A percentile compares a stretch with the other conserved stretches of the same genome.
Conservation (phyloP, 1,140 invertebrate genomes). For the Leptoteleia sp. region DNA sequence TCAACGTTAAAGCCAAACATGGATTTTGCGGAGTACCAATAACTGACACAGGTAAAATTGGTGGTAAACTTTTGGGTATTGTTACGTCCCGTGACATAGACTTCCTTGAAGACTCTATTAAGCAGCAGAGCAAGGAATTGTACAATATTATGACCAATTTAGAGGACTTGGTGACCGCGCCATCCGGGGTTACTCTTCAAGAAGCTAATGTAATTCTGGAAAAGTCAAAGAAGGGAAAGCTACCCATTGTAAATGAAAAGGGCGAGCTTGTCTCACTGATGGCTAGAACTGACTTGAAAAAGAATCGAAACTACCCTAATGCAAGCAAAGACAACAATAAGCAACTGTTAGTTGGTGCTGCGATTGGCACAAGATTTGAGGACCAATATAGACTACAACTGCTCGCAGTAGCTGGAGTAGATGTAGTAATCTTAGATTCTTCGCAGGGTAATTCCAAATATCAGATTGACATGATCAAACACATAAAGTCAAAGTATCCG, state of each 20-base stretch:
- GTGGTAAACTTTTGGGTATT: constrained; percentile 95
- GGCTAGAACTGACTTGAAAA: constrained; percentile 98
- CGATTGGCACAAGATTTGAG: constrained; percentile 93
- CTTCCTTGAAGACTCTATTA: constrained; percentile 89
- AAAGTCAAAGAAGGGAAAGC: constrained; percentile 97
- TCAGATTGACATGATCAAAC: constrained; percentile 97
- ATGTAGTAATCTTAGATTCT: constrained; percentile 98
- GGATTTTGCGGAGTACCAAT: constrained; percentile 99
- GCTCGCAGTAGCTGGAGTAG: constrained; percentile 95
- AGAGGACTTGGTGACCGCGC: constrained; percentile 93
- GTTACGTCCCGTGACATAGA: constrained; percentile 99
- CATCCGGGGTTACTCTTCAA: constrained; percentile 92
- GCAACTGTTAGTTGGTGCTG: constrained; percentile 97
- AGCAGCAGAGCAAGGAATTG: constrained; percentile 82
- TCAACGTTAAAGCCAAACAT: constrained; percentile 93
- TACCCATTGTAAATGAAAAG: constrained; percentile 96
- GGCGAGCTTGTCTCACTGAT: constrained; percentile 96
- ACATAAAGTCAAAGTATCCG: constrained; percentile 94
- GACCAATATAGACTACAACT: constrained; percentile 91
- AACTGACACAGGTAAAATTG: constrained; percentile 96
- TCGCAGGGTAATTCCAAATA: constrained; percentile 99
- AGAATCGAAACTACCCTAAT: constrained; percentile 97
- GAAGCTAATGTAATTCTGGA: constrained; percentile 97
- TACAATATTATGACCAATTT: constrained; percentile 95
- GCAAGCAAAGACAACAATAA: constrained; percentile 99